Percentiles rank a stretch among this genome's conserved stretches.
phyloP scores from a whole-genome alignment of 2,113 vertebrate genomes.

The Passer domesticus region DNA sequence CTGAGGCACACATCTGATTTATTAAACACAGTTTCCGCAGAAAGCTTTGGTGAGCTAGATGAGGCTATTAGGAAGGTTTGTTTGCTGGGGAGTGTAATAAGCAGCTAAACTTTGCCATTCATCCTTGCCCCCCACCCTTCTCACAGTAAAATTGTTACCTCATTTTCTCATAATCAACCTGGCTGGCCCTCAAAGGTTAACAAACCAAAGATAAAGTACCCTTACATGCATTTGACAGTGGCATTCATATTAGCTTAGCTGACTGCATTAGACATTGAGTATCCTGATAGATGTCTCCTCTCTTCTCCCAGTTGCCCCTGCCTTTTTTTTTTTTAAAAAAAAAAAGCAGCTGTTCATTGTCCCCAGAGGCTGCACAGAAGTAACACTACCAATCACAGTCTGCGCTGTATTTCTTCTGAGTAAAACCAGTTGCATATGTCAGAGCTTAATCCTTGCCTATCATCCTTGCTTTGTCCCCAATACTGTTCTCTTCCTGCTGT shows the following conservation, averaged over 20 bases:
- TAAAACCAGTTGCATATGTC: background rate
- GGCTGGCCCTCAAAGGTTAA: background rate
- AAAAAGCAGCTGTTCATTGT: slow-evolving; percentile 5
- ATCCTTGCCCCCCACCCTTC: background rate
- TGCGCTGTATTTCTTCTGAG: background rate
- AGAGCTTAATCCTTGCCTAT: background rate
- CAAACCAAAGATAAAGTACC: background rate
- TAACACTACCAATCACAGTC: background rate
- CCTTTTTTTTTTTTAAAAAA: background rate
- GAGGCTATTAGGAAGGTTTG: background rate
- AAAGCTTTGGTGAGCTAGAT: background rate
- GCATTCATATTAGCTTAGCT: background rate
- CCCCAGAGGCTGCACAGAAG: background rate
- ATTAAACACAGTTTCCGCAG: background rate
- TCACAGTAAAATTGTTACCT: slow-evolving; percentile 1
- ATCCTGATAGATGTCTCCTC: background rate
- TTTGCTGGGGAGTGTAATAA: background rate
- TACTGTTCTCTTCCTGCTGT: background rate
- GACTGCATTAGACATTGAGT: background rate
- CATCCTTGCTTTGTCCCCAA: background rate
- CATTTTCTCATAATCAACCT: slow-evolving; percentile 3
- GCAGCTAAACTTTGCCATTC: background rate
- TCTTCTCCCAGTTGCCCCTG: background rate
- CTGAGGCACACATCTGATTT: background rate
- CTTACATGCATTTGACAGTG: background rate